Conservation (phyloP, 2,113 vertebrate species). For the Empidonax traillii region DNA sequence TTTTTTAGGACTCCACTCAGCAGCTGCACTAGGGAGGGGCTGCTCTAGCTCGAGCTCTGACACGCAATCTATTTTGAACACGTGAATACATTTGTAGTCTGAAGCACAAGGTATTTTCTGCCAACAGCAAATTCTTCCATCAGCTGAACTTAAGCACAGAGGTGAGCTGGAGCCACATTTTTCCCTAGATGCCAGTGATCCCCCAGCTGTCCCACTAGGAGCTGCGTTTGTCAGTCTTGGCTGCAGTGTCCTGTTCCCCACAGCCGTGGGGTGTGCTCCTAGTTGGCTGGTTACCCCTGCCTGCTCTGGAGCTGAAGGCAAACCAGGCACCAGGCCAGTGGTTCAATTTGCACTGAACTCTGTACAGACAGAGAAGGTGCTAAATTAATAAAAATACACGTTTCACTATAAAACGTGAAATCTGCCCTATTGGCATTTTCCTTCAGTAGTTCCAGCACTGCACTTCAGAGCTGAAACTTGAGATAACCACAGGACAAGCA, state of each 20-base stretch:
- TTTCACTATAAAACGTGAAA: not conserved
- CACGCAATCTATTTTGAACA: not conserved
- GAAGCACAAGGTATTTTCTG: not conserved
- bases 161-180: not conserved
- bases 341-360: not conserved
- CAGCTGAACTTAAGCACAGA: not conserved
- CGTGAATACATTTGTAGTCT: not conserved
- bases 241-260: rapidly evolving
- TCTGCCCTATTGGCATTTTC: not conserved
- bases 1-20: rapidly evolving
- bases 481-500: not conserved
- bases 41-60: not conserved
- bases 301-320: not conserved
- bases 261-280: not conserved
- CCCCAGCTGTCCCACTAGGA: not conserved
- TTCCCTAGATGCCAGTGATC: rapidly evolving
- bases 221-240: not conserved
- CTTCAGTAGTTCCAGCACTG: not conserved
- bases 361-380: not conserved
- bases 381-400: not conserved
- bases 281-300: not conserved
- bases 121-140: too few relatives aligned
- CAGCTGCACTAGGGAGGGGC: not conserved
- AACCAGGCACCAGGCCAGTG: too few relatives aligned
- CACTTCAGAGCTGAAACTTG: not conserved